Evolutionary conservation across 1,140 invertebrate genomes (phyloP), one percentile per base, ranked within the genome.

Genomic region (Wiebesia pumilae): DNA sequence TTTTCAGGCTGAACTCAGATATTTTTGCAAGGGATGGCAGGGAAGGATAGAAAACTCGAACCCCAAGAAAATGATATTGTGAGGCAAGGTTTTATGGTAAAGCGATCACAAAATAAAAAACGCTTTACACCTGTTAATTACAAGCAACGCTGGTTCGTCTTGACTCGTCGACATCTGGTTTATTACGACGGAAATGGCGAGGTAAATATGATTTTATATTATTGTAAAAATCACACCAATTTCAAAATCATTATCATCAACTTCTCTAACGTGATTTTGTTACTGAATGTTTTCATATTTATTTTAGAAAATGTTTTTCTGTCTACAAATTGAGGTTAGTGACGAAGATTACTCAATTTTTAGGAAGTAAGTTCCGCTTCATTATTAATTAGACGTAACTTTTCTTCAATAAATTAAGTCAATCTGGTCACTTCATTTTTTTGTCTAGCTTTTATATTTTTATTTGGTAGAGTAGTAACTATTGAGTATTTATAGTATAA

Each of bases 61-160:
- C 85, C 91, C 54, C 91, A 90, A 90, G 89, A 89, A 80, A 90
- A 89, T 38, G 92, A 93, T 79, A 89, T 93, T 80, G 88, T 92
- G 85, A 89, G 89, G 75, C 94, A 96, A 92, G 96, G 96, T 40
- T 97, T 96, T 89, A 97, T 98, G 97, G 95, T 97, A 69, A 98
- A 98, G 93, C 94, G 97, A 81, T 97, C 97, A 6, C 97, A 97
- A 91, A 98, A 97, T 92, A 97, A 97, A 92, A 97, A 97, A 91
- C 95, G 96, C 73, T 97, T 97, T 91, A 97, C 96, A 33, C 96
- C 96, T 14, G 95, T 97, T 62, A 98, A 98, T 92, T 98, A 97
- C 91, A 97, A 97, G 91, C 96, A 96, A 92, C 95, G 97, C 38
- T 98, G 96, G 96, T 97, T 98, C 92, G 95, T 97, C 75, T 93